phyloP scores from a whole-genome alignment of 1,140 invertebrate species.

The Drosophila repletoides region DNA sequence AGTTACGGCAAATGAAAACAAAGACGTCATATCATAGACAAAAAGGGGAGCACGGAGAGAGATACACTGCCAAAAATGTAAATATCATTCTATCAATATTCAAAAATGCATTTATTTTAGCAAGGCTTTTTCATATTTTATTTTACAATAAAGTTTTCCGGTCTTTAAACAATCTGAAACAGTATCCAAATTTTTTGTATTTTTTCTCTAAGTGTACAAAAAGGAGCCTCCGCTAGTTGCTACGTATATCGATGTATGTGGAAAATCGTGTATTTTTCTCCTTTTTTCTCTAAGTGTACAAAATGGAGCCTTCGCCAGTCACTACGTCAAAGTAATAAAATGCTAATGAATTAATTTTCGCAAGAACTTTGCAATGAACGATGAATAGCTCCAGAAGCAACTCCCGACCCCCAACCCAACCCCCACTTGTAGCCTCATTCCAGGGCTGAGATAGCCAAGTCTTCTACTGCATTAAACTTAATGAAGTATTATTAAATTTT shows the following conservation, averaged over 20 bases:
- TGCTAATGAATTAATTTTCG: slow-evolving; percentile 78
- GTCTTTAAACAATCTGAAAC: too few species aligned
- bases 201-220: too few species aligned
- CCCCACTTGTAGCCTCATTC: background rate
- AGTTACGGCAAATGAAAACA: slow-evolving; percentile 43
- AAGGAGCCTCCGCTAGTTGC: too few species aligned
- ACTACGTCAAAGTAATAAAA: slow-evolving; percentile 64
- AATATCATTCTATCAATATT: too few species aligned
- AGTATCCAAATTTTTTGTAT: too few species aligned
- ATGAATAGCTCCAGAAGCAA: background rate
- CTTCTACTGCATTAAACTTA: slow-evolving; percentile 51
- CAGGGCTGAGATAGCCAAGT: slow-evolving; percentile 5
- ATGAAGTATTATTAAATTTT: slow-evolving; percentile 58
- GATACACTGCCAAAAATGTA: background rate
- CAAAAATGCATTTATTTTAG: too few species aligned
- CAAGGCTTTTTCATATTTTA: too few species aligned
- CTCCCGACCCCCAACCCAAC: background rate
- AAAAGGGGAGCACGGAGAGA: background rate
- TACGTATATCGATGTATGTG: too few species aligned
- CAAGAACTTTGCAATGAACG: slow-evolving; percentile 61
- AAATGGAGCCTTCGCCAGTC: too few species aligned
- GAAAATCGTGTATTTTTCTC: too few species aligned
- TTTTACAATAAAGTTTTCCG: too few species aligned
- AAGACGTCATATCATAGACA: slow-evolving; percentile 23
- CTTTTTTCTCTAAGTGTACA: too few species aligned